phyloP scores from a whole-genome alignment of 2,797 vertebrate species.

The Epinephelus malabaricus region DNA sequence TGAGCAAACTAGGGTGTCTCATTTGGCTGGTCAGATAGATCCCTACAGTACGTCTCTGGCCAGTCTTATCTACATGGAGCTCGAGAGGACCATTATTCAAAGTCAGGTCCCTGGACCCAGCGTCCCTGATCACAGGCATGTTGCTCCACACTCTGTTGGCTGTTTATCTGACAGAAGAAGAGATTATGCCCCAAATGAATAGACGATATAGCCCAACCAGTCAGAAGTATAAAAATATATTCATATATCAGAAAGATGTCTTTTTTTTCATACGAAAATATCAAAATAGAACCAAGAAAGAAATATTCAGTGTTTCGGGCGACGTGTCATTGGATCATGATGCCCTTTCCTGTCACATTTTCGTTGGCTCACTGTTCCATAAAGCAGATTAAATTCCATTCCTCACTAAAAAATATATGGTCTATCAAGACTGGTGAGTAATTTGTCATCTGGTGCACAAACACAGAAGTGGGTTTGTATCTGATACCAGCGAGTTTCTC shows the following conservation, averaged over 20 bases:
- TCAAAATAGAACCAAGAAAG: not conserved
- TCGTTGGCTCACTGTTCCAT: constrained; percentile 11
- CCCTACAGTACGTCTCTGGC: constrained; percentile 59
- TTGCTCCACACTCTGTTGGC: constrained; percentile 46
- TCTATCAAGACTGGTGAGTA: not conserved
- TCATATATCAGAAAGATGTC: not conserved
- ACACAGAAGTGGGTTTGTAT: constrained; percentile 1
- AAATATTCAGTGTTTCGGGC: constrained; percentile 2
- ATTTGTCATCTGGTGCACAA: constrained; percentile 23
- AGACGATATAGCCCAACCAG: constrained; percentile 13
- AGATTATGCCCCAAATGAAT: constrained; percentile 47
- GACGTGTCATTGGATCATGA: not conserved
- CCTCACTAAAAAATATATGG: not conserved
- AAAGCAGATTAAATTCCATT: constrained; percentile 31
- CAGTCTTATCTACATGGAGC: constrained; percentile 67
- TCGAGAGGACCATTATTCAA: constrained; percentile 72
- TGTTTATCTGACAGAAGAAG: constrained; percentile 50
- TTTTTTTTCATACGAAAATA: constrained; percentile 1
- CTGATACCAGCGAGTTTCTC: constrained; percentile 13
- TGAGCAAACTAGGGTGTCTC: constrained; percentile 68
- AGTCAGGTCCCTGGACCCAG: constrained; percentile 59
- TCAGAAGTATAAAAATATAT: not conserved
- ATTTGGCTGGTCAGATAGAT: constrained; percentile 71
- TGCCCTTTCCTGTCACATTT: not conserved
- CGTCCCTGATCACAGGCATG: constrained; percentile 38